These are phyloP conservation scores for Steinernema khuongi DNA, from an alignment of 1,140 invertebrate species.

Conservation along the genomic window DNA sequence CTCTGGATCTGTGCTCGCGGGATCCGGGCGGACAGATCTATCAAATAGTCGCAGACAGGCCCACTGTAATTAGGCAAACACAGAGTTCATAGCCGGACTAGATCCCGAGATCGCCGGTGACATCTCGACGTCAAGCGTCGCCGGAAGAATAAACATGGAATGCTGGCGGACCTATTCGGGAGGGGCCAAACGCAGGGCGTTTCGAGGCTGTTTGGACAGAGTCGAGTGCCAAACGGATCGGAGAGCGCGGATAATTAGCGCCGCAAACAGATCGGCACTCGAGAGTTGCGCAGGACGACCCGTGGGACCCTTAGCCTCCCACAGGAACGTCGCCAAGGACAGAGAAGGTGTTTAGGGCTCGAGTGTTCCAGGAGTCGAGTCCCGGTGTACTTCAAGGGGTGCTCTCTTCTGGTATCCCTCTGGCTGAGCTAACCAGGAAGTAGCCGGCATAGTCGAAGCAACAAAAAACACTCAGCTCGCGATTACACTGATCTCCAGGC, in stretches of 20 bases:
- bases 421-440: too few relatives aligned
- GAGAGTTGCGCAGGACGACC: neutral
- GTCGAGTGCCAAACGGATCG: neutral
- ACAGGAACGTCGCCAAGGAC: neutral
- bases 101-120: neutral
- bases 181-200: neutral
- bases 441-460: too few relatives aligned
- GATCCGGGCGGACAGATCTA: too few relatives aligned
- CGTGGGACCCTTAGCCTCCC: neutral
- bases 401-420: too few relatives aligned
- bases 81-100: neutral
- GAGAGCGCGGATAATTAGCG: neutral
- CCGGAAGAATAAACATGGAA: neutral
- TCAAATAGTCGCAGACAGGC: constrained; percentile 8
- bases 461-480: too few relatives aligned
- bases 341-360: neutral
- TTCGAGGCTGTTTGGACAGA: neutral
- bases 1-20: too few relatives aligned
- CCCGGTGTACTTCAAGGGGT: too few relatives aligned
- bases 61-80: constrained; percentile 9
- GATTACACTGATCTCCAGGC: too few relatives aligned
- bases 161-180: neutral
- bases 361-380: too few relatives aligned
- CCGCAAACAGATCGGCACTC: neutral
- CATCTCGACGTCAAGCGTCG: constrained; percentile 6